These are phyloP conservation scores for Melieria crassipennis DNA, from an alignment of 2,888 invertebrate species.

Conservation along the genomic window DNA sequence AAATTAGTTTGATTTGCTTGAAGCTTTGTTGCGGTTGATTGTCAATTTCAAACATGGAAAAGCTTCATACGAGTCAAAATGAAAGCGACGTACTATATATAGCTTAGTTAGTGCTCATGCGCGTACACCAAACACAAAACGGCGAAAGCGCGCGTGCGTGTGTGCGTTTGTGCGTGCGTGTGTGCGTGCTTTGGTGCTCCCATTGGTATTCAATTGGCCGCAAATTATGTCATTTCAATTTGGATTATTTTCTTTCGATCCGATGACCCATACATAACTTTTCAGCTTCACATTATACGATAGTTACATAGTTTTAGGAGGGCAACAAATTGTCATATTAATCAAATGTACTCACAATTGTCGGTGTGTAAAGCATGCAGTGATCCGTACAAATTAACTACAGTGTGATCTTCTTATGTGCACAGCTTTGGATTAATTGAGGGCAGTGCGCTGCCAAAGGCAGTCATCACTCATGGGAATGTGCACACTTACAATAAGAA, in stretches of 20 bases:
- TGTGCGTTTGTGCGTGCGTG: not conserved
- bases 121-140: too few species aligned
- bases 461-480: too few species aligned
- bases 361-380: not conserved
- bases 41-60: not conserved
- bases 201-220: conserved; percentile 25
- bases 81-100: not conserved
- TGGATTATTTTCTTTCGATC: too few species aligned
- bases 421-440: too few species aligned
- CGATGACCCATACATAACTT: too few species aligned
- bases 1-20: conserved; percentile 6
- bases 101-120: too few species aligned
- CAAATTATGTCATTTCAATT: not conserved
- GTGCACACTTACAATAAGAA: too few species aligned
- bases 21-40: conserved; percentile 1
- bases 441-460: too few species aligned
- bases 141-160: not conserved
- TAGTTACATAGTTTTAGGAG: too few species aligned
- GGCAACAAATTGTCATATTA: not conserved
- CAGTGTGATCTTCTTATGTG: too few species aligned
- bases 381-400: too few species aligned
- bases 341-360: not conserved
- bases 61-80: conserved; percentile 3
- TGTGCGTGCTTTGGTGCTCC: not conserved
- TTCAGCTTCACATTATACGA: too few species aligned